Evolutionary conservation across 2,888 invertebrate species (phyloP).

Genomic region (Ormyrus thymus): DNA sequence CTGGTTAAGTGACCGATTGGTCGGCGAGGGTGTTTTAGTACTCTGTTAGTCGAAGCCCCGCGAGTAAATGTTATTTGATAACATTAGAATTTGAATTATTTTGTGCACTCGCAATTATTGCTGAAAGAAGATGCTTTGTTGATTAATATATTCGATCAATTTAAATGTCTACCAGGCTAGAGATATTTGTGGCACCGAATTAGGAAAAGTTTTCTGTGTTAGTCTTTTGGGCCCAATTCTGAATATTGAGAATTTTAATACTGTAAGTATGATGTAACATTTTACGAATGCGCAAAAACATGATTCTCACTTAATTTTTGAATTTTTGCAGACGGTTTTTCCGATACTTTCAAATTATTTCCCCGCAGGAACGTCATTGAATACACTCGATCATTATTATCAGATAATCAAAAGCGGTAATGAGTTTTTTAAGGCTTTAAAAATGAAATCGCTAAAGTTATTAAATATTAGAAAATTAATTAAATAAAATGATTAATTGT

Average conservation of each 20-base stretch:
- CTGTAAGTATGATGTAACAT: neutral
- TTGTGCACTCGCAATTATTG: too few relatives aligned
- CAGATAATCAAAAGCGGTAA: neutral
- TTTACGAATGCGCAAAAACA: neutral
- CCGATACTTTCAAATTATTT: neutral
- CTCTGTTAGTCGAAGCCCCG: too few relatives aligned
- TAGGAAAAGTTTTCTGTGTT: constrained; percentile 2
- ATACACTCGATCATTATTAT: neutral
- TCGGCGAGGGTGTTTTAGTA: too few relatives aligned
- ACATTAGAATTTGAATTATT: too few relatives aligned
- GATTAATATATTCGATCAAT: too few relatives aligned
- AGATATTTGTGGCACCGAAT: neutral
- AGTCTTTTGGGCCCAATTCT: neutral
- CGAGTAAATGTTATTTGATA: too few relatives aligned
- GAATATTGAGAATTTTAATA: neutral
- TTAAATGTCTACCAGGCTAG: neutral
- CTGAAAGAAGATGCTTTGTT: too few relatives aligned
- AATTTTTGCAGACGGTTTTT: neutral
- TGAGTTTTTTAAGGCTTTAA: neutral
- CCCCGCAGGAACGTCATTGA: neutral
- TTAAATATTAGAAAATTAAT: neutral
- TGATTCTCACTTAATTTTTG: neutral
- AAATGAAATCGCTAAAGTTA: neutral
- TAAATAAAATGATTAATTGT: neutral
- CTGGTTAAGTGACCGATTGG: too few relatives aligned